These are phyloP conservation scores for Leucania comma DNA, from an alignment of 2,888 invertebrate species.

Conservation along the genomic window DNA sequence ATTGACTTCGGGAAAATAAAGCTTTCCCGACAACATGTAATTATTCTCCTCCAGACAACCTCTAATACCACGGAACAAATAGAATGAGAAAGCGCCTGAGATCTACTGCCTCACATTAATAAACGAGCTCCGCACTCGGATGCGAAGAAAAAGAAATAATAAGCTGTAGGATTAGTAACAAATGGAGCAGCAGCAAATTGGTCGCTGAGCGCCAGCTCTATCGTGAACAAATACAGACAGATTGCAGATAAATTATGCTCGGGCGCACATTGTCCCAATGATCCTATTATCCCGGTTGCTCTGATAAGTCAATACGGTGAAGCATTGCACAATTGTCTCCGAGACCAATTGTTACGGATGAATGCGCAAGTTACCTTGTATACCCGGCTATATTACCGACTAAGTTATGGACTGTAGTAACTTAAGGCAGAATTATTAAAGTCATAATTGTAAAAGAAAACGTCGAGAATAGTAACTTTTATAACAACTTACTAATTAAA, in stretches of 20 bases:
- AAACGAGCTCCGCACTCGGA: slow-evolving; percentile 58
- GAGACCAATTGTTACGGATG: slow-evolving; percentile 60
- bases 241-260: slow-evolving; percentile 73
- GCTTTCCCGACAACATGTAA: slow-evolving; percentile 61
- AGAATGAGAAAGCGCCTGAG: slow-evolving; percentile 58
- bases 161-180: slow-evolving; percentile 70
- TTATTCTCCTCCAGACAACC: slow-evolving; percentile 68
- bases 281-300: slow-evolving; percentile 73
- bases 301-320: slow-evolving; percentile 70
- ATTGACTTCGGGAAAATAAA: slow-evolving; percentile 71
- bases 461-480: slow-evolving; percentile 20
- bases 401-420: slow-evolving; percentile 21
- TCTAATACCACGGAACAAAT: slow-evolving; percentile 65
- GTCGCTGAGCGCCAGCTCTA: slow-evolving; percentile 62
- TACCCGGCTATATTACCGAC: slow-evolving; percentile 15
- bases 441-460: slow-evolving; percentile 19
- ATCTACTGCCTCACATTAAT: slow-evolving; percentile 66
- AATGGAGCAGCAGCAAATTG: slow-evolving; percentile 71
- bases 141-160: slow-evolving; percentile 69
- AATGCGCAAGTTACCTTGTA: slow-evolving; percentile 41
- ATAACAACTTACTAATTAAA: slow-evolving; percentile 69
- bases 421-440: not conserved
- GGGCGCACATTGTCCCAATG: slow-evolving; percentile 69
- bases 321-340: slow-evolving; percentile 66
- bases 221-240: slow-evolving; percentile 66